Percentiles rank a stretch among this genome's conserved stretches.
Evolutionary conservation across 35 echinoderm and acorn worm genomes (phyloP).

Genomic region (Apostichopus californicus): DNA sequence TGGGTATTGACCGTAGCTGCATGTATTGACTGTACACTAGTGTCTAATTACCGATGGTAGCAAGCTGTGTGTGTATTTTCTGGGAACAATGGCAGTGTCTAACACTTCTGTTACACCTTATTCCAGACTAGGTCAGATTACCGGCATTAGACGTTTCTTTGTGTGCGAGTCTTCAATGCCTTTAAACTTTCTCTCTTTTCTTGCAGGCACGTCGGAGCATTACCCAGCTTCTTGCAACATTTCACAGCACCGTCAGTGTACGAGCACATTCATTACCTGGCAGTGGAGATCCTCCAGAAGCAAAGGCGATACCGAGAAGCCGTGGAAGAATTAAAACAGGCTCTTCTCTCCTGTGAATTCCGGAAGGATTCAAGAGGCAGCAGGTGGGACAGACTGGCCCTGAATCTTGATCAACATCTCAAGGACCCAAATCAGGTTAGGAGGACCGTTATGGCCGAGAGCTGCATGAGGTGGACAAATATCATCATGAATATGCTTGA

Average conservation of each 20-base stretch:
- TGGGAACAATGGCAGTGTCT: no score
- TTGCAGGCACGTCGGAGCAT: constrained; percentile 61
- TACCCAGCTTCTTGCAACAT: constrained; percentile 78
- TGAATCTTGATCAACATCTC: constrained; percentile 94
- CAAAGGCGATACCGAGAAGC: constrained; percentile 81
- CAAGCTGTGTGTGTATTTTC: no score
- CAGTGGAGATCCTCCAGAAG: constrained; percentile 97
- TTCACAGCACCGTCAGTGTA: constrained; percentile 86
- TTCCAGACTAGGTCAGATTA: no score
- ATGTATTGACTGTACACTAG: no score
- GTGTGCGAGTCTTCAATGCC: no score
- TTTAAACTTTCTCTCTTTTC: not conserved
- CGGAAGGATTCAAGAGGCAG: constrained; percentile 76
- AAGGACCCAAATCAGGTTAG: constrained; percentile 85
- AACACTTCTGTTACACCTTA: no score
- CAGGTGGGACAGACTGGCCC: constrained; percentile 90
- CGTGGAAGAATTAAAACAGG: constrained; percentile 61
- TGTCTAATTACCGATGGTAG: no score
- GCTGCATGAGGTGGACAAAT: no score
- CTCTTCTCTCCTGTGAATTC: constrained; percentile 69
- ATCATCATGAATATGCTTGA: no score
- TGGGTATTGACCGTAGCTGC: no score
- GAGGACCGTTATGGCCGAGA: no score
- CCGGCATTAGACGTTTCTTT: no score
- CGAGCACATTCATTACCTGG: constrained; percentile 63